Evolutionary conservation across 2,888 invertebrate genomes (phyloP).

Genomic region (Latrodectus hesperus): DNA sequence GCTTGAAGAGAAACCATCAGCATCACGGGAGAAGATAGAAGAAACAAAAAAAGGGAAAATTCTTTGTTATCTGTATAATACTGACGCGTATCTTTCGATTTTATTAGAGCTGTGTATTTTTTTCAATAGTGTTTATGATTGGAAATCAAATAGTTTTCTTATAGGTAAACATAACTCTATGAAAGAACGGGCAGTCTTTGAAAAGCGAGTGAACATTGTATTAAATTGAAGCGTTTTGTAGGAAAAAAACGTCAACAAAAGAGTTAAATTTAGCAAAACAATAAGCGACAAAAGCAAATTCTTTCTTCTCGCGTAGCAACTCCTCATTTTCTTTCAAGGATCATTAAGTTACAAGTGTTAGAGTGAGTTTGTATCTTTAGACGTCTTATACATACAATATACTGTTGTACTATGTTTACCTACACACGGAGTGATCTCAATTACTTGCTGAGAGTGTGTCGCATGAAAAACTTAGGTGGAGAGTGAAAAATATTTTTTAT

Average conservation of each 20-base stretch:
- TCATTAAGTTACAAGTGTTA: constrained; percentile 53
- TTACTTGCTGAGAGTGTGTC: neutral
- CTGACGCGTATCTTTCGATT: neutral
- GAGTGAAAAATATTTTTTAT: no score
- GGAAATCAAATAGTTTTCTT: constrained; percentile 8
- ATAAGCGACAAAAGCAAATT: constrained; percentile 41
- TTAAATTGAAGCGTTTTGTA: constrained; percentile 35
- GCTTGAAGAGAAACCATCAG: no score
- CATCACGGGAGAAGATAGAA: no score
- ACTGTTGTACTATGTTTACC: neutral
- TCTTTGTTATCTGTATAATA: no score
- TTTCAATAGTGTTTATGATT: constrained; percentile 13
- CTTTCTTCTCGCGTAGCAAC: constrained; percentile 16
- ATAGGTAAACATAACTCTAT: constrained; percentile 13
- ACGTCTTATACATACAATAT: neutral
- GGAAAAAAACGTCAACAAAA: constrained; percentile 47
- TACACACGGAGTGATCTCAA: neutral
- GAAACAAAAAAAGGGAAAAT: no score
- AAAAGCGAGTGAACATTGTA: constrained; percentile 38
- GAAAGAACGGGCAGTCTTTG: neutral
- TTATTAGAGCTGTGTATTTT: neutral
- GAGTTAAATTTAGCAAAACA: constrained; percentile 57
- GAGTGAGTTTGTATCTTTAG: neutral
- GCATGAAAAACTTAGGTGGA: no score
- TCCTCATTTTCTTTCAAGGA: constrained; percentile 32